A percentile compares a stretch with the other conserved stretches of the same genome.
These are phyloP conservation scores for Neomonachus schauinslandi DNA, from an alignment of 2,113 vertebrate genomes.

Conservation along the genomic window DNA sequence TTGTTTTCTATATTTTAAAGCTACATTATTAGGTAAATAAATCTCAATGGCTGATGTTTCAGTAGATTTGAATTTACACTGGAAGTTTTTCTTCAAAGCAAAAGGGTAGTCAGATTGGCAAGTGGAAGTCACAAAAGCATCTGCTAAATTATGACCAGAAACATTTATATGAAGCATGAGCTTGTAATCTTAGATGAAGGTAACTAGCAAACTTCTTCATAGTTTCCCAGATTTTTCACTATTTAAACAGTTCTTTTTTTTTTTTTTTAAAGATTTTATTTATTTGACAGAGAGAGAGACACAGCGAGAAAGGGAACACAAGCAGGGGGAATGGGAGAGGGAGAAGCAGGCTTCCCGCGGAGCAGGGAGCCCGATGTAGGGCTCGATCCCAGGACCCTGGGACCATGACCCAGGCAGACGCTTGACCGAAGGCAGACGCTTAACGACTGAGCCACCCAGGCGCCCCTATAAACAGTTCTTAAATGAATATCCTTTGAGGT, in stretches of 20 bases:
- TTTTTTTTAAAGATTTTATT: too few relatives aligned
- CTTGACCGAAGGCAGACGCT: too few relatives aligned
- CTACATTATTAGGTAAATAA: not conserved
- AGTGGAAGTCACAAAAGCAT: not conserved
- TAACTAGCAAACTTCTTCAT: not conserved
- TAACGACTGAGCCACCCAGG: too few relatives aligned
- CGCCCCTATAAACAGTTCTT: not conserved
- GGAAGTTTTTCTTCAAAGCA: not conserved
- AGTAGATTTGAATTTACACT: not conserved
- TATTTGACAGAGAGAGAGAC: too few relatives aligned
- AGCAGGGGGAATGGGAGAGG: too few relatives aligned
- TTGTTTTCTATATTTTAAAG: not conserved
- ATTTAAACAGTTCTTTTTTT: not conserved
- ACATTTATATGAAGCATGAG: not conserved
- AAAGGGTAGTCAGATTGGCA: not conserved
- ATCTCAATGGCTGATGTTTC: not conserved
- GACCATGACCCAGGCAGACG: too few relatives aligned
- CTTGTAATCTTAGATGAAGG: not conserved
- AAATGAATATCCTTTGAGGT: not conserved
- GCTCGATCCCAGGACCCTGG: too few relatives aligned
- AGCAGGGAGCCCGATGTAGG: too few relatives aligned
- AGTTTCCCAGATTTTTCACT: not conserved
- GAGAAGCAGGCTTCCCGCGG: too few relatives aligned
- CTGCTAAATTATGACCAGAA: not conserved
- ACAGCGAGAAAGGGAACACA: too few relatives aligned